phyloP scores from a whole-genome alignment of 2,113 vertebrate species.

The Trogon melanurus region DNA sequence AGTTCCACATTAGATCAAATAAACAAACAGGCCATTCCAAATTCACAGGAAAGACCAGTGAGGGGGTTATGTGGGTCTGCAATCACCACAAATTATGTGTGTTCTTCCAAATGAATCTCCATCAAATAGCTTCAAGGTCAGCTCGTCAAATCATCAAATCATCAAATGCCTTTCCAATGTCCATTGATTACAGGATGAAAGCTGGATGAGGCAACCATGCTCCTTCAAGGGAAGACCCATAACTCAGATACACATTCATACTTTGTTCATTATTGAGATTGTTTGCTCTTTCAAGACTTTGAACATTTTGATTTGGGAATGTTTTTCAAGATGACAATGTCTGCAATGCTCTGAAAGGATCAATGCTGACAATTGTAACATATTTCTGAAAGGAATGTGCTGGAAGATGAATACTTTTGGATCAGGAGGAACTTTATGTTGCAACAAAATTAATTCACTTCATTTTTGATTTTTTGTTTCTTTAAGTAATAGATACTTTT shows the following conservation, averaged over 20 bases:
- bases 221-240: neutral
- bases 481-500: neutral
- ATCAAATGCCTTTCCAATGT: neutral
- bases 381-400: too few relatives aligned
- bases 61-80: neutral
- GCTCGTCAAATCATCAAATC: neutral
- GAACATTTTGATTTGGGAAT: too few relatives aligned
- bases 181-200: neutral
- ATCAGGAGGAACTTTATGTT: neutral
- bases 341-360: too few relatives aligned
- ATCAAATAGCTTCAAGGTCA: neutral
- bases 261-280: too few relatives aligned
- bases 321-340: too few relatives aligned
- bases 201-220: neutral
- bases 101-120: neutral
- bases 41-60: neutral
- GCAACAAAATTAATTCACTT: neutral
- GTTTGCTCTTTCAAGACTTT: too few relatives aligned
- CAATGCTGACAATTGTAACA: too few relatives aligned
- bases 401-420: too few relatives aligned
- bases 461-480: too few relatives aligned
- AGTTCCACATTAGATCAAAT: neutral
- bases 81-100: neutral
- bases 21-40: conserved; percentile 6
- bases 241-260: neutral